These are phyloP conservation scores for Marasmarcha lunaedactyla DNA, from an alignment of 2,888 invertebrate genomes.

Conservation along the genomic window DNA sequence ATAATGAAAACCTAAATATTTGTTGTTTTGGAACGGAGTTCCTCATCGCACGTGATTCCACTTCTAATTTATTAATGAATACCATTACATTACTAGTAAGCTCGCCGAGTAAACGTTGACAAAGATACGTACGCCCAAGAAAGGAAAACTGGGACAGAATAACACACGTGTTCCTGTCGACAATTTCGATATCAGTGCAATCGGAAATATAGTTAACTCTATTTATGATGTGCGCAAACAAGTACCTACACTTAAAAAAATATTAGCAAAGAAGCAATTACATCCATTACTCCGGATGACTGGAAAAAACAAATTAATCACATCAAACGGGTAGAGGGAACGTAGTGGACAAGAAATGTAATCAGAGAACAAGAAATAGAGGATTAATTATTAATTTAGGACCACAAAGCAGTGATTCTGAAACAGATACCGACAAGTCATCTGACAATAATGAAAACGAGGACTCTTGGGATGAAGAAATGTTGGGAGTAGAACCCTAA, in stretches of 20 bases:
- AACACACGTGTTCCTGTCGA: background rate
- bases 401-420: background rate
- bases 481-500: background rate
- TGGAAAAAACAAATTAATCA: slow-evolving; percentile 2
- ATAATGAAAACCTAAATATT: too few relatives aligned
- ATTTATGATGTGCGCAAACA: background rate
- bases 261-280: slow-evolving; percentile 4
- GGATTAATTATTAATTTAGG: too few relatives aligned
- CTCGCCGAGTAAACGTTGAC: too few relatives aligned
- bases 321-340: slow-evolving; percentile 8
- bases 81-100: too few relatives aligned
- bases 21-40: too few relatives aligned
- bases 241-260: background rate
- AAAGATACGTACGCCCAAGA: too few relatives aligned
- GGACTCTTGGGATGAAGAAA: too few relatives aligned
- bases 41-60: too few relatives aligned
- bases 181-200: background rate
- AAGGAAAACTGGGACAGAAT: too few relatives aligned
- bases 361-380: too few relatives aligned
- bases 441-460: background rate
- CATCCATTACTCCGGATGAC: slow-evolving; percentile 6
- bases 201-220: background rate
- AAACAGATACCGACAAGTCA: background rate
- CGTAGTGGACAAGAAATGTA: too few relatives aligned
- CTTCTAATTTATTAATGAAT: too few relatives aligned